A percentile compares a stretch with the other conserved stretches of the same genome.
Evolutionary conservation across 2,113 vertebrate species (phyloP).

Genomic region (Macquaria australasica): DNA sequence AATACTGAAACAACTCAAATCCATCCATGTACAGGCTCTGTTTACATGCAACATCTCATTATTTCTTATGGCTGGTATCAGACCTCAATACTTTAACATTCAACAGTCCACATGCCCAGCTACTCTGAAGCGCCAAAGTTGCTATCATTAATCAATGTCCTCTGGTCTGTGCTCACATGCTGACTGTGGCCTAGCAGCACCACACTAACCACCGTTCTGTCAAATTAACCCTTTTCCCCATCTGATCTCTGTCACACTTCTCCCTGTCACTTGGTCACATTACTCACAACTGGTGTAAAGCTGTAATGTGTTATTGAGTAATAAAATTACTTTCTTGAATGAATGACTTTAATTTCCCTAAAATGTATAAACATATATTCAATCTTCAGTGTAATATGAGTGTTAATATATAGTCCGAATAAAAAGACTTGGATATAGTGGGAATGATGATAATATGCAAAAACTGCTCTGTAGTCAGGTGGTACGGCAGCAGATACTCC

Average conservation of each 20-base stretch:
- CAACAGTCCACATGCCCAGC: conserved; percentile 22
- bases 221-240: neutral
- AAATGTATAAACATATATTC: no score
- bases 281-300: neutral
- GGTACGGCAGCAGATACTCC: no score
- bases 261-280: neutral
- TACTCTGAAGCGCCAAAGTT: conserved; percentile 85
- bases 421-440: no score
- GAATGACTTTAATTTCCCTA: no score
- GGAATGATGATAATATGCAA: no score
- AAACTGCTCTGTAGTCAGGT: no score
- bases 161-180: conserved; percentile 86
- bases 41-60: no score
- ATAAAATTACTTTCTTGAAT: neutral
- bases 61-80: no score
- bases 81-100: neutral
- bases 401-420: no score
- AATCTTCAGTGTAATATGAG: no score
- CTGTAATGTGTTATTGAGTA: neutral
- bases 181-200: conserved; percentile 77
- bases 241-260: neutral
- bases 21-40: no score
- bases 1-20: no score
- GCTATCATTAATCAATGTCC: conserved; percentile 87
- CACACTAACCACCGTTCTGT: conserved; percentile 36